Evolutionary conservation across 92 coral and sea anemone species (phyloP), one percentile per base, ranked within the genome.

Genomic region (Virgularia gustaviana): DNA sequence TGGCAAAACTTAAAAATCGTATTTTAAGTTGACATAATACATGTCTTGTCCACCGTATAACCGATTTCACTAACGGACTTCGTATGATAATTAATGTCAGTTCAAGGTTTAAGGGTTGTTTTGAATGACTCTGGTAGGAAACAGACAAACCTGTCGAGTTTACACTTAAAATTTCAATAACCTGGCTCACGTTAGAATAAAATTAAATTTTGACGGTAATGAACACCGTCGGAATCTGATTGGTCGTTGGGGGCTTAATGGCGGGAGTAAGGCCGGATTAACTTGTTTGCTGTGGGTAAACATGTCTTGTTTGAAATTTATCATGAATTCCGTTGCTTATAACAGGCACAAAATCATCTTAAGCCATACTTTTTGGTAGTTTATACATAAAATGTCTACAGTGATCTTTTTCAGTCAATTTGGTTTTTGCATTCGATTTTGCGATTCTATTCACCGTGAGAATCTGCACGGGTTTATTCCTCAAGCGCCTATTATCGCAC

Each of bases 231-330:
- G 45, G 16, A 31, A 49, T 28, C 38, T 68, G 19, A 68, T 68
- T 68, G 75, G 75, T 68, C 13, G 44, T 20, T 35, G 60, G 37
- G 37, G 47, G 75, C 61, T 32, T 68, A 68, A 68, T 51, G 75
- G 61, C 75, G 61, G 75, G 73, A 44, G 52, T 56, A 66, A 66
- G 18, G 41, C 42, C 36, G 73, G 57, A 66, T 66, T 66, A 66
- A 43, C 13, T 41, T 66, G 57, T 29, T 8, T 33, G 37, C n/a
- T 25, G 47, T 38, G 47, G 31, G 33, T 28, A 25, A 60, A 60
- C 43, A 31, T 4, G 3, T 9, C 57, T 27, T 43, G 16, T 24
- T 9, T 30, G 47, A 66, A 66, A 9, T 24, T 28, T 51, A 45
- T 28, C 49, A 28, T 51, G 31, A 66, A 66, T 8, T 3, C 39